Evolutionary conservation across 1,140 invertebrate genomes (phyloP), one percentile per base, ranked within the genome.

Genomic region (Agrilus planipennis): DNA sequence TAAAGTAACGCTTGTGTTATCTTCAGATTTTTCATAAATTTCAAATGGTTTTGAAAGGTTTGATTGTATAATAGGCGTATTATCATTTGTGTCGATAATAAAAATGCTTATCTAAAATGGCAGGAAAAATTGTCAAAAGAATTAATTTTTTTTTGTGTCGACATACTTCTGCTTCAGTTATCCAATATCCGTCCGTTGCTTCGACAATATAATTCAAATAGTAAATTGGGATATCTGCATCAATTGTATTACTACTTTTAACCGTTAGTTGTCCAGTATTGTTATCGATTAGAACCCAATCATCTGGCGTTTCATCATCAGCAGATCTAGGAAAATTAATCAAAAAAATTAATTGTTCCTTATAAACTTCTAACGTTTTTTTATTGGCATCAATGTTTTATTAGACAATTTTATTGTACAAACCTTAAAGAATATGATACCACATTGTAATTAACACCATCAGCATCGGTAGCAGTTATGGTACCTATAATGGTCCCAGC

Each of bases 381-480:
- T 34, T 25, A 31, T 19, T 23, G 2, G 0, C 29, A 16, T 35
- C 30, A 4, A 18, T 28, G 19, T 12, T 16, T 15, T 14, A 39
- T 19, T 25, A 35, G n/a, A n/a, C 21, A 41, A 9, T 11, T 15
- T 5, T 4, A 18, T 34, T 28, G 19, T 44, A 18, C 31, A 15
- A 14, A 15, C 43, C n/a, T 36, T 14, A 31, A 3, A 34, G 14
- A 16, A 49, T 49, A 54, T 4, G 15, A n/a, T 49, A 64, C 58
- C 29, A 49, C 28, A 61, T 45, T 7, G 23, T 31, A 47, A 56
- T 62, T 12, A 42, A 50, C 12, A 30, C 69, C 68, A 52, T 76
- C 73, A 34, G 62, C 62, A 54, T 76, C 73, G 0, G 53, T 64
- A 9, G 71, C 72, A 19, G 55, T 54, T 12, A 75, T 58, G 3